A percentile compares a stretch with the other conserved stretches of the same genome.
Evolutionary conservation across 2,113 vertebrate species (phyloP).

Genomic region (Syngnathus floridae): DNA sequence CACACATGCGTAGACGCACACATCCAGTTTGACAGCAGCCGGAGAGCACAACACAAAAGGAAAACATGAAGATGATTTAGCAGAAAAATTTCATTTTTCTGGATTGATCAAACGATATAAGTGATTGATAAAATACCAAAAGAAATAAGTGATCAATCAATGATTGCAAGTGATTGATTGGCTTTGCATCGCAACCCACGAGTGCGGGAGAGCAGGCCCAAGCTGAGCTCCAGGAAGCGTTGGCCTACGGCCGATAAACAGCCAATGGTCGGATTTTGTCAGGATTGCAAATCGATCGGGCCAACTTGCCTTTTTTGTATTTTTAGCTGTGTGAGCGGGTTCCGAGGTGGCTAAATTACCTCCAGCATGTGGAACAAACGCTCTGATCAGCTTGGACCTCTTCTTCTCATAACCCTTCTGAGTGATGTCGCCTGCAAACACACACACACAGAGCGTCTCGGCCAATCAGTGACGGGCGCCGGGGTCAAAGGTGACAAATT

Average conservation of each 20-base stretch:
- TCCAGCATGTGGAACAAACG: slow-evolving; percentile 81
- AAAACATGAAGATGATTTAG: slow-evolving; percentile 57
- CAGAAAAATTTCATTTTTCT: slow-evolving; percentile 53
- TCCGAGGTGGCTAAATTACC: slow-evolving; percentile 68
- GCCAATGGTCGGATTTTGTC: slow-evolving; percentile 25
- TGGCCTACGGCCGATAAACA: slow-evolving; percentile 27
- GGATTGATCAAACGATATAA: slow-evolving; percentile 29
- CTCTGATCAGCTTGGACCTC: slow-evolving; percentile 91
- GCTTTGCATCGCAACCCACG: slow-evolving; percentile 6
- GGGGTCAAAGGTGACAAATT: neutral
- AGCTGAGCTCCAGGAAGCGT: slow-evolving; percentile 55
- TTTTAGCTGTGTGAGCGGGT: slow-evolving; percentile 1
- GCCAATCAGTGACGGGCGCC: slow-evolving; percentile 25
- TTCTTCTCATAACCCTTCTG: slow-evolving; percentile 98
- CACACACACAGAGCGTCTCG: slow-evolving; percentile 52
- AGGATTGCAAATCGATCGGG: slow-evolving; percentile 25
- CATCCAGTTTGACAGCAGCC: slow-evolving; percentile 17
- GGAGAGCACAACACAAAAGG: slow-evolving; percentile 38
- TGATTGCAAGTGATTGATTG: slow-evolving; percentile 1
- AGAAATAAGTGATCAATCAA: neutral
- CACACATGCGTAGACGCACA: slow-evolving; percentile 4
- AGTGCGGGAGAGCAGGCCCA: slow-evolving; percentile 50
- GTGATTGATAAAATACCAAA: neutral
- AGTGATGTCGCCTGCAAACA: slow-evolving; percentile 90
- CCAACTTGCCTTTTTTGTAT: slow-evolving; percentile 1